Evolutionary conservation across 2,113 vertebrate genomes (phyloP).

Genomic region (Vulpes ferrilata): DNA sequence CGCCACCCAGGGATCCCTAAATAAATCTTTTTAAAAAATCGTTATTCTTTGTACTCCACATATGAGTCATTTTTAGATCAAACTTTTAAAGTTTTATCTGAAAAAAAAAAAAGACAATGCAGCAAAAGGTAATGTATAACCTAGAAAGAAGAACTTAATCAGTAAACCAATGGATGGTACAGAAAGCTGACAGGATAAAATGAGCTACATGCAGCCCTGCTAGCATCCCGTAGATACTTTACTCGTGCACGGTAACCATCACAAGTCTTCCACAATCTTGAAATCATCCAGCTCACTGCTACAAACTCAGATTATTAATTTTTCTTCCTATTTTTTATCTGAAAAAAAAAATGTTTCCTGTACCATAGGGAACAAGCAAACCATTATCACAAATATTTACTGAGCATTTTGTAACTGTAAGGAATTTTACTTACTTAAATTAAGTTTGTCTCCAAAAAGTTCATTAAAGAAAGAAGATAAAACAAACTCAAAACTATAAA

Average conservation of each 20-base stretch:
- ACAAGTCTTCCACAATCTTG: not conserved
- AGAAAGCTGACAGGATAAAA: not conserved
- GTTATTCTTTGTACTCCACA: not conserved
- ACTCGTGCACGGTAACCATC: not conserved
- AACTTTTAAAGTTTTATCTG: not conserved
- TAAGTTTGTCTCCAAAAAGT: not conserved
- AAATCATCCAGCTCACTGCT: not conserved
- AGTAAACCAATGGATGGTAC: not conserved
- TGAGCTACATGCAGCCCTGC: not conserved
- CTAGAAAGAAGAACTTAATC: not conserved
- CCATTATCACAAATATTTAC: not conserved
- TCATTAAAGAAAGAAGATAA: not conserved
- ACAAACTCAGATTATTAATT: not conserved
- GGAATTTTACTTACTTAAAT: slow-evolving; percentile 27
- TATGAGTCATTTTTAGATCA: slow-evolving; percentile 1
- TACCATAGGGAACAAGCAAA: not conserved
- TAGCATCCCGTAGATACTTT: not conserved
- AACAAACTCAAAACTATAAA: slow-evolving; percentile 11
- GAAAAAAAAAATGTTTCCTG: not conserved
- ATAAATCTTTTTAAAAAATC: too few relatives aligned
- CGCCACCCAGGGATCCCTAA: too few relatives aligned
- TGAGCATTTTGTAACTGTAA: slow-evolving; percentile 30
- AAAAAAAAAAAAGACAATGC: not conserved
- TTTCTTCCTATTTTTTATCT: not conserved
- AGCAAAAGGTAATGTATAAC: not conserved